Percentiles rank a stretch among this genome's conserved stretches.
phyloP scores from a whole-genome alignment of 2,888 invertebrate genomes.

The Drosophila fungiperda region DNA sequence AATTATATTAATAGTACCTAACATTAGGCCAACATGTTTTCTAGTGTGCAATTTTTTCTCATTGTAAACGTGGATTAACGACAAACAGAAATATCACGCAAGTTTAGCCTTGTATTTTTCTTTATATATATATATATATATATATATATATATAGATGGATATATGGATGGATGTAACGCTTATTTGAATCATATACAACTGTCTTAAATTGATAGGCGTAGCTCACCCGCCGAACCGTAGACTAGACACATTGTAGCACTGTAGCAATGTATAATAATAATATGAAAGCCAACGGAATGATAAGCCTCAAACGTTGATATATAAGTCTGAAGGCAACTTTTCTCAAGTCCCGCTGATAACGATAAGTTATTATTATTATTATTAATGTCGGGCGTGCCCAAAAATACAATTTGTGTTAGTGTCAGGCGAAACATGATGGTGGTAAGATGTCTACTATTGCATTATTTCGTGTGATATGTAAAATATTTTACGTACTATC shows the following conservation, averaged over 20 bases:
- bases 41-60: slow-evolving; percentile 8
- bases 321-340: slow-evolving; percentile 45
- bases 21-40: slow-evolving; percentile 27
- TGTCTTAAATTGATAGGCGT: slow-evolving; percentile 40
- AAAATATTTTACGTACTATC: slow-evolving; percentile 7
- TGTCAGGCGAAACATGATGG: slow-evolving; percentile 42
- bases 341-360: slow-evolving; percentile 60
- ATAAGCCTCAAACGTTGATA: slow-evolving; percentile 46
- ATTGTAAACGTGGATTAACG: slow-evolving; percentile 28
- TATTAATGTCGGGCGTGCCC: slow-evolving; percentile 21
- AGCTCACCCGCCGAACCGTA: neutral
- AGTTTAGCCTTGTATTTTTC: slow-evolving; percentile 4
- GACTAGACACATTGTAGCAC: slow-evolving; percentile 1
- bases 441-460: slow-evolving; percentile 44
- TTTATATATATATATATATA: neutral
- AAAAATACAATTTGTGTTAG: slow-evolving; percentile 26
- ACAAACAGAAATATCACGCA: slow-evolving; percentile 40
- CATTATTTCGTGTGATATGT: slow-evolving; percentile 5
- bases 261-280: neutral
- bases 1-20: slow-evolving; percentile 28
- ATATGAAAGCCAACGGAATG: slow-evolving; percentile 31
- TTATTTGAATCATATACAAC: slow-evolving; percentile 3
- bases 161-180: slow-evolving; percentile 3
- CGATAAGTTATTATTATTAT: slow-evolving; percentile 54
- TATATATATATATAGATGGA: no score